Evolutionary conservation across 1,140 invertebrate species (phyloP), one percentile per base, ranked within the genome.

Genomic region (Orius insidiosus): DNA sequence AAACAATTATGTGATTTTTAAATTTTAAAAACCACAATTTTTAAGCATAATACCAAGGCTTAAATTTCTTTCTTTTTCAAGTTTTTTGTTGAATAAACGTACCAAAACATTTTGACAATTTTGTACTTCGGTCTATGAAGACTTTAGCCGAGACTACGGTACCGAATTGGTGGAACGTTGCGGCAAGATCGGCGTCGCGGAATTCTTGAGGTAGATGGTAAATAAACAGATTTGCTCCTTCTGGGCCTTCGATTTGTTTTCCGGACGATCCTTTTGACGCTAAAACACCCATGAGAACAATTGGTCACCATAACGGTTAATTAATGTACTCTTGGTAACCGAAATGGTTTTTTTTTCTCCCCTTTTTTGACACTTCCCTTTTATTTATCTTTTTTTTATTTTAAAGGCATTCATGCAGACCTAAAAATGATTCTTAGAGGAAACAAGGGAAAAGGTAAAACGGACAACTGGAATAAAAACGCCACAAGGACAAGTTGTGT

Each of bases 171-270:
- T 86, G 69, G 69, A 98, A 98, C 54, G 86, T 93, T 47, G 86
- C 79, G 55, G 85, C 84, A 48, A 98, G 75, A 66, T 98, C 92
- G 42, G 77, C 78, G 65, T 98, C 95, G 45, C 78, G 85, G 67
- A 95, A 97, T 66, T 98, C 93, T 62, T 95, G 89, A 30, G 95
- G 93, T 56, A 98, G 72, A 68, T 98, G 94, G 64, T 98, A 98
- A 55, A 98, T 98, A 66, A 98, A 98, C 53, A 98, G 75, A 69
- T 98, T 98, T 53, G 87, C 86, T 51, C 93, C 92, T 60, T 97
- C 92, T 19, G 94, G 92, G 60, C 93, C 82, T 72, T 89, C 80
- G 59, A 89, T 77, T 64, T 89, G 85, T 61, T 85, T 85, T 47
- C 42, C 42, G 15, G 47, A 41, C 55, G 53, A 42, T 42, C 47